A percentile compares a stretch with the other conserved stretches of the same genome.
Conservation (phyloP, 2,797 vertebrate species). For the Sylvilagus floridanus region DNA sequence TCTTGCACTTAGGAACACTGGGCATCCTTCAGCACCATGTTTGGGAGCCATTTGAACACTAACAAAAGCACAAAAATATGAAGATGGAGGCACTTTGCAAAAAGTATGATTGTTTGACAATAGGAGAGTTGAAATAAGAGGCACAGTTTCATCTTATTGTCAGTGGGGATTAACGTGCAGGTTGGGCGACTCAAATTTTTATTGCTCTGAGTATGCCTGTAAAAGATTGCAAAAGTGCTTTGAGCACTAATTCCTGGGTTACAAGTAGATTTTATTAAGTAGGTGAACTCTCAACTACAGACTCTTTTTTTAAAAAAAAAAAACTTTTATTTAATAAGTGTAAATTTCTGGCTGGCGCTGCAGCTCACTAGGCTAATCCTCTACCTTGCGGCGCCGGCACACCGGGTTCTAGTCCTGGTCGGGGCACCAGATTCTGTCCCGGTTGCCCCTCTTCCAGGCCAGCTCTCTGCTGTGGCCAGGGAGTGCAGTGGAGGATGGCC, state of each 20-base stretch:
- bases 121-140: not conserved
- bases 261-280: not conserved
- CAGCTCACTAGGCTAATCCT: no score
- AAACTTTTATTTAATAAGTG: no score
- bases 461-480: no score
- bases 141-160: not conserved
- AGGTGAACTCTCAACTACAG: not conserved
- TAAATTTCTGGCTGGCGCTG: no score
- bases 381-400: no score
- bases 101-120: not conserved
- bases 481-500: no score
- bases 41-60: not conserved
- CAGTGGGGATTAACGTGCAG: not conserved
- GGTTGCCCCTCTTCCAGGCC: no score
- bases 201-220: not conserved
- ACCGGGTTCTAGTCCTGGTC: no score
- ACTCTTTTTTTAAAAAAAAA: not conserved
- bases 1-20: not conserved
- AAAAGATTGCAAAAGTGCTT: not conserved
- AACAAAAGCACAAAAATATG: constrained; percentile 1
- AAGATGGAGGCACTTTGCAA: not conserved
- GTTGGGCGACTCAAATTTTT: not conserved
- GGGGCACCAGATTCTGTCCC: no score
- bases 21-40: not conserved
- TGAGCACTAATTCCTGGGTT: not conserved